These are phyloP conservation scores for Buathra laborator DNA, from an alignment of 2,888 invertebrate species.

Conservation along the genomic window DNA sequence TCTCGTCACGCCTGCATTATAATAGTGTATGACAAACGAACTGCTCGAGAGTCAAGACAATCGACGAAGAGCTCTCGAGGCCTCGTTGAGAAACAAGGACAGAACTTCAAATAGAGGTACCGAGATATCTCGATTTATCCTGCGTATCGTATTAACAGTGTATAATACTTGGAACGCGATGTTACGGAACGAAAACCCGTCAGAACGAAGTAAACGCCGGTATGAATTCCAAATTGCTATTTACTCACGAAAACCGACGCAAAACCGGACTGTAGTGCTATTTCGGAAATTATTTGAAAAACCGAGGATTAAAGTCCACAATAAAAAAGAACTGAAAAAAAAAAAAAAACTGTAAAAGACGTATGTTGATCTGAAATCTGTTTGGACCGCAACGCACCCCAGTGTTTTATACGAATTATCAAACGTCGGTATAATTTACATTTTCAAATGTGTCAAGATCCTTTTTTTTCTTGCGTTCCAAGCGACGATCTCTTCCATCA, in stretches of 20 bases:
- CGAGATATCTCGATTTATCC: slow-evolving; percentile 16
- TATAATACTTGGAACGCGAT: slow-evolving; percentile 38
- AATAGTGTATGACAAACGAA: slow-evolving; percentile 44
- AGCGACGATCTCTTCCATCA: too few species aligned
- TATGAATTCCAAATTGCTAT: slow-evolving; percentile 61
- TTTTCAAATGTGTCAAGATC: not conserved
- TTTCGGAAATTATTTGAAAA: slow-evolving; percentile 3
- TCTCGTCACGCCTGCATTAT: slow-evolving; percentile 51
- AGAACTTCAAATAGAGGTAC: not conserved
- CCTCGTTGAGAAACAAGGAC: slow-evolving; percentile 48
- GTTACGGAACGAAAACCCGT: slow-evolving; percentile 50
- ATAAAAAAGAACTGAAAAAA: not conserved
- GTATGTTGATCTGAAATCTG: not conserved
- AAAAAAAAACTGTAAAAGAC: not conserved
- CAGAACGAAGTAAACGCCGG: slow-evolving; percentile 36
- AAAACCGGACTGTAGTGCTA: slow-evolving; percentile 16
- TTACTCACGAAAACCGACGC: slow-evolving; percentile 29
- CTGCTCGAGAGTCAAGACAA: slow-evolving; percentile 28
- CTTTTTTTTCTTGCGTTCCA: not conserved
- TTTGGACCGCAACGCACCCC: not conserved
- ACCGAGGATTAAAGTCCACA: not conserved
- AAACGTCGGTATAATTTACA: not conserved
- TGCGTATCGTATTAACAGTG: slow-evolving; percentile 39
- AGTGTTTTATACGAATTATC: not conserved
- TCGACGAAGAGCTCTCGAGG: slow-evolving; percentile 37